Conservation (phyloP, 2,797 vertebrate genomes). For the Pitangus sulphuratus region DNA sequence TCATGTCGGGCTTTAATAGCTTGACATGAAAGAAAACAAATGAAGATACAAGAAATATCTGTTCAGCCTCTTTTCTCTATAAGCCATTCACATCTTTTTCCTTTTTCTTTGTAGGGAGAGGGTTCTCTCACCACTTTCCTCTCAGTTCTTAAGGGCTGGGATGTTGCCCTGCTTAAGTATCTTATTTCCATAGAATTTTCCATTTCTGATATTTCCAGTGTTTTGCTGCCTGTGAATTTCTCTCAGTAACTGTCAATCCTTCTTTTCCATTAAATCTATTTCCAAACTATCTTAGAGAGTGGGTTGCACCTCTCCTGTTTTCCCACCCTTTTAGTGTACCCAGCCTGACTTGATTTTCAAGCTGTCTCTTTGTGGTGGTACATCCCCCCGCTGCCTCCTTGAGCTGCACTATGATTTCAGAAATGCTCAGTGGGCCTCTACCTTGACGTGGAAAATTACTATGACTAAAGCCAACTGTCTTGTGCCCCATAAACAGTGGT, state of each 20-base stretch:
- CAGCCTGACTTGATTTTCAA: not conserved
- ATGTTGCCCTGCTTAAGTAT: not conserved
- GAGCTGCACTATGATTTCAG: not conserved
- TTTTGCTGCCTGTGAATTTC: not conserved
- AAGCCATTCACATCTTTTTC: not conserved
- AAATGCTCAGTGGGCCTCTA: not conserved
- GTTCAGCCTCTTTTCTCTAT: not conserved
- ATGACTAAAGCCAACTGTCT: not conserved
- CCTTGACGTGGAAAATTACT: not conserved
- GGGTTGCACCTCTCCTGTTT: not conserved
- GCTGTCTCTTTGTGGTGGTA: accelerated
- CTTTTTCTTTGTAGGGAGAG: not conserved
- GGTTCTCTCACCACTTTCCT: not conserved
- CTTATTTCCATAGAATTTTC: not conserved
- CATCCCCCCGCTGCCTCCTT: accelerated
- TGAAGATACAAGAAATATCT: not conserved
- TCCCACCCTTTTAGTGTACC: not conserved
- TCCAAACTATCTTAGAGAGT: not conserved
- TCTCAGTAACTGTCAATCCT: not conserved
- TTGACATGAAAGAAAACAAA: not conserved
- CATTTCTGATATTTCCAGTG: not conserved
- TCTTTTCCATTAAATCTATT: not conserved
- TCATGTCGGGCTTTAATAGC: not conserved
- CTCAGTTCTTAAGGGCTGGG: not conserved
- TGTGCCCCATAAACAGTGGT: accelerated